Evolutionary conservation across 2,888 invertebrate genomes (phyloP).

Genomic region (Limnephilus marmoratus): DNA sequence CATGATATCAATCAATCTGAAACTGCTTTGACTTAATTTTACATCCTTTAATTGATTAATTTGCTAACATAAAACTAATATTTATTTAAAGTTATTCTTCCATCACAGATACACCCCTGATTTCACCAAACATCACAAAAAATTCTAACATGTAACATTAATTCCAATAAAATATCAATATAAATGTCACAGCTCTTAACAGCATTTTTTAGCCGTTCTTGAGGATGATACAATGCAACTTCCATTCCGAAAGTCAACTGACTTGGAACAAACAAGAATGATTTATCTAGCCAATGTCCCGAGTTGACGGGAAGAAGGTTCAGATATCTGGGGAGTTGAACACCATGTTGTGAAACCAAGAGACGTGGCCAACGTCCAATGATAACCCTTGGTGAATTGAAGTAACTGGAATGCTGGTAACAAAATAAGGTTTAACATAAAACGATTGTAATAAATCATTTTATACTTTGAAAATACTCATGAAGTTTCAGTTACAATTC

Average conservation of each 20-base stretch:
- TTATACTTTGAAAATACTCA: too few species aligned
- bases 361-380: not conserved
- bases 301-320: not conserved
- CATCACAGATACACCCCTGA: constrained; percentile 19
- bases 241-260: too few species aligned
- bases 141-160: not conserved
- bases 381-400: not conserved
- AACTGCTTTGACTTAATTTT: not conserved
- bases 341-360: not conserved
- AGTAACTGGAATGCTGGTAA: too few species aligned
- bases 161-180: not conserved
- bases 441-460: too few species aligned
- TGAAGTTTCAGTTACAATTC: too few species aligned
- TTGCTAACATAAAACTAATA: constrained; percentile 16
- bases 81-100: constrained; percentile 10
- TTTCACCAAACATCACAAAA: not conserved
- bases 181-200: not conserved
- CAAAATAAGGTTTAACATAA: too few species aligned
- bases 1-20: not conserved
- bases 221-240: not conserved
- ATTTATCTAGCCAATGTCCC: not conserved
- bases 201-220: not conserved
- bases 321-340: not conserved
- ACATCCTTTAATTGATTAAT: not conserved
- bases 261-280: not conserved